Evolutionary conservation across 2,797 vertebrate genomes (phyloP).

Genomic region (Gallirallus australis): DNA sequence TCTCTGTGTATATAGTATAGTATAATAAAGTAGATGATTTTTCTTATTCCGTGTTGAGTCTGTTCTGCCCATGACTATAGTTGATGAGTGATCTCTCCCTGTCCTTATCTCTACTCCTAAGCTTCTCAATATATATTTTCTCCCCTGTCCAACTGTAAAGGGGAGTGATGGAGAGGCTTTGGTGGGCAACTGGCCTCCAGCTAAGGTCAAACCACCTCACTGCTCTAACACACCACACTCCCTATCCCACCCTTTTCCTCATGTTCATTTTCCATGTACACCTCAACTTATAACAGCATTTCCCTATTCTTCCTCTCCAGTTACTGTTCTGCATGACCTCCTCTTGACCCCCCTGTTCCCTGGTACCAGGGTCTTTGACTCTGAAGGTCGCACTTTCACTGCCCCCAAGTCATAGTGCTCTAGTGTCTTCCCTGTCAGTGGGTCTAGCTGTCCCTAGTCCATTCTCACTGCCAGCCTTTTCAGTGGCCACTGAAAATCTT

Average conservation of each 20-base stretch:
- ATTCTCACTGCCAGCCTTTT: not conserved
- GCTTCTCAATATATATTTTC: no score
- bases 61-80: no score
- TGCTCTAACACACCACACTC: not conserved
- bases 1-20: no score
- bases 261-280: not conserved
- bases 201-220: no score
- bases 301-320: not conserved
- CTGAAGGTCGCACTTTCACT: not conserved
- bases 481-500: not conserved
- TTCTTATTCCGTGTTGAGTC: no score
- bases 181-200: no score
- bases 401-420: not conserved
- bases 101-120: no score
- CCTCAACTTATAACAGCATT: not conserved
- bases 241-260: not conserved
- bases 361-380: not conserved
- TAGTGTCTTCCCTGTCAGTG: not conserved
- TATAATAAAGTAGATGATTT: no score
- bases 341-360: not conserved
- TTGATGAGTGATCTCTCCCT: no score
- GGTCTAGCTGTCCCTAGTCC: not conserved
- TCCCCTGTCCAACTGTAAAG: no score
- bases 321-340: not conserved
- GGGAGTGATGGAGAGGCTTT: no score